Evolutionary conservation across 2,113 vertebrate genomes (phyloP), one percentile per base, ranked within the genome.

Genomic region (Dendrocopos noguchii): DNA sequence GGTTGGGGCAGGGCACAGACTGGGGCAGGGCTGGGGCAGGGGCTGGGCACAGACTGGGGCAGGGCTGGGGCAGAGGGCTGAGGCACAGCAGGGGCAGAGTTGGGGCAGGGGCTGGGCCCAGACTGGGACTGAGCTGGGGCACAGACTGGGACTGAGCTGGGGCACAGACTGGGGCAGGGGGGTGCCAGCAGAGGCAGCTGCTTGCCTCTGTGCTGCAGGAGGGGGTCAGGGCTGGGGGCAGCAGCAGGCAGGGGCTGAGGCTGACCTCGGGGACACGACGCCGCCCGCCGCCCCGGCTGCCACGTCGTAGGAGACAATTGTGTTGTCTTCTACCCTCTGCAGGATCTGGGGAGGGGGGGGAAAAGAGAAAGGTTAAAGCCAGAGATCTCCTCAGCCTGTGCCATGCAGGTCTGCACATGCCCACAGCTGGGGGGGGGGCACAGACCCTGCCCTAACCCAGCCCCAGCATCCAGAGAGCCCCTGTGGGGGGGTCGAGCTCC

Each of bases 281-380:
- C 99, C 99, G 1, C 99, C 99, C 0, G 99, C 99, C 4, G 98
- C 99, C 66, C 99, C 99, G 1, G 99, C 97, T 4, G 99, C 98
- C 22, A 99, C 98, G 1, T 99, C 99, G 1, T 99, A 99, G 0
- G 99, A 99, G 53, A 99, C 44, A 4, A 99, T 87, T 1, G 99
- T 99, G 98, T 99, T 99, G 97, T 99, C 99, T 29, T 99, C 99
- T 2, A 99, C 93, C 44, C 98, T 96, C 92, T 99, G 99, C 39
- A 99, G 95, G 94, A 99, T 98, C 99, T 99, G 97, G 68, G 34
- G 4, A 2, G 7, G 36, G 31, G 11, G 10, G 15, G 3, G 3
- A 4, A 9, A 15, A 67, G 60, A 10, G 27, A 36, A 52, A 36
- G 27, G 17, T 52, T 24, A 52, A 63, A 55, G 25, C 27, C 53